These are phyloP conservation scores for Himalopsyche anomala DNA, from an alignment of 2,888 invertebrate genomes.

Conservation along the genomic window DNA sequence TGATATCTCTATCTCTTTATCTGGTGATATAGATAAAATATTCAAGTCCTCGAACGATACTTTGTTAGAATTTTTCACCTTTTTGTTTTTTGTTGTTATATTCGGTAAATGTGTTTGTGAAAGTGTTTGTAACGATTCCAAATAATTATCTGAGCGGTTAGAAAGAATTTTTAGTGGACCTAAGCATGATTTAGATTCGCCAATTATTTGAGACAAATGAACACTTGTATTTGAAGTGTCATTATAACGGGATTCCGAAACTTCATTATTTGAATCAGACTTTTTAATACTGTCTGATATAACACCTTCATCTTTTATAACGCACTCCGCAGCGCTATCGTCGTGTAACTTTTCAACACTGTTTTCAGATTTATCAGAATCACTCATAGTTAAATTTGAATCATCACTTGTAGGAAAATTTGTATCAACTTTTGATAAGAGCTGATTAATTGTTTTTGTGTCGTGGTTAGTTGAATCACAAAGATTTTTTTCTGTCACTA, in stretches of 20 bases:
- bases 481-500: neutral
- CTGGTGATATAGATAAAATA: no score
- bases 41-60: no score
- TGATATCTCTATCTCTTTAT: no score
- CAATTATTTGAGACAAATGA: constrained; percentile 6
- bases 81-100: neutral
- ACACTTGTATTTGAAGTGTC: neutral
- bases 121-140: neutral
- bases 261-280: neutral
- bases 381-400: constrained; percentile 35
- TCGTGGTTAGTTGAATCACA: neutral
- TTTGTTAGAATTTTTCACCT: neutral
- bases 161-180: constrained; percentile 11
- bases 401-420: constrained; percentile 3
- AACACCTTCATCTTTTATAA: neutral
- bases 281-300: neutral
- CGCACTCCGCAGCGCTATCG: neutral
- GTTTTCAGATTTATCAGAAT: neutral
- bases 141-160: neutral
- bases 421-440: neutral
- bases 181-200: neutral
- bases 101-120: constrained; percentile 30
- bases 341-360: neutral
- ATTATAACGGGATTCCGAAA: neutral
- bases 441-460: neutral